Base-by-base conservation (phyloP, 2,113 vertebrate species). In the Leptobrachium leishanense region DNA sequence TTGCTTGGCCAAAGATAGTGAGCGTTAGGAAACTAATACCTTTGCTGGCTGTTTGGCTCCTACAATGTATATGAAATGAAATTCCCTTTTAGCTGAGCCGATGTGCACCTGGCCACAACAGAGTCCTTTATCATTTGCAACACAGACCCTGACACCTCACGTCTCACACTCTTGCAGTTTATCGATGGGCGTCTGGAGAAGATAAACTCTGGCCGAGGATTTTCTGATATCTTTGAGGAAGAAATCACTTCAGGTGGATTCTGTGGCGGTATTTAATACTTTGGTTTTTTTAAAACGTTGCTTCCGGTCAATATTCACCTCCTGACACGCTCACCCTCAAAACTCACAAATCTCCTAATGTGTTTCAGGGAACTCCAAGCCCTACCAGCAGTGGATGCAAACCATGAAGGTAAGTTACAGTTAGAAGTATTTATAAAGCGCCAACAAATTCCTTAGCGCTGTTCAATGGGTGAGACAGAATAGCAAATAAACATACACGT, bases 221-320 rank as follows among this genome's bases (percentile, higher is more conserved):
- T 98, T 90, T 96, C 93, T 3, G 98, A 98, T 86, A 81, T 90
- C 84, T 99, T 98, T 91, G 98, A 99, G 90, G 95, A 99, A 83
- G 98, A 99, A 91, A 98, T 98, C 90, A 98, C 95, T 82, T 91
- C 95, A 70, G 96, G 97, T 82, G 95, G 95, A 86, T 99, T 97
- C 89, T 95, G 91, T 92, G 94, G 95, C 95, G 95, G 96, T 98
- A 93, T 89, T 88, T 31, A 31, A 43, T 78, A 74, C 68, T 82
- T 72, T 68, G 40, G 42, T 54, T 5, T 2, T 43, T 42, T 31
- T 31, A 31, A 31, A 31, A 31, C 20, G 20, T 31, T 1, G 20
- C 6, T 50, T 8, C 8, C 46, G 46, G 46, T 5, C 46, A 50
- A 50, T 5, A 5, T 50, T 50, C 46, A 50, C 46, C 46, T 1